These are phyloP conservation scores for Melanogrammus aeglefinus DNA, from an alignment of 2,797 vertebrate species.

Conservation along the genomic window DNA sequence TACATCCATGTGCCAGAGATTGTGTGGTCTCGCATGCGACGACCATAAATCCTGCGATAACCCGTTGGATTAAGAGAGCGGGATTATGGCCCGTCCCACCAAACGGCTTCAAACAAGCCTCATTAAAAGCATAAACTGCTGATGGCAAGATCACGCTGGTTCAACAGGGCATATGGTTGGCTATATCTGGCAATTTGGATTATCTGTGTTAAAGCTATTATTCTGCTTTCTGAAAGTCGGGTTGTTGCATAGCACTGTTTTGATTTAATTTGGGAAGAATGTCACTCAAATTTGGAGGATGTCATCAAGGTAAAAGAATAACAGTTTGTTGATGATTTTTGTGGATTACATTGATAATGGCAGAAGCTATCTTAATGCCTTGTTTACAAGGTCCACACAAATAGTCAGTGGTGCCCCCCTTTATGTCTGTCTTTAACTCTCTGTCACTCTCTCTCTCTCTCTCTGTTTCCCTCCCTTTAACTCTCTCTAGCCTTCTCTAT, in stretches of 20 bases:
- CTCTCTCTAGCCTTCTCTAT: too few species aligned
- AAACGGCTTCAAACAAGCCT: conserved; percentile 26
- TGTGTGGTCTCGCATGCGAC: conserved; percentile 10
- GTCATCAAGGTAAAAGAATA: background rate
- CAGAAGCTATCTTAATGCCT: background rate
- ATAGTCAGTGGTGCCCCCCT: too few species aligned
- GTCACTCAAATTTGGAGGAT: background rate
- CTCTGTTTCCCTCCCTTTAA: too few species aligned
- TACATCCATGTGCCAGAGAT: background rate
- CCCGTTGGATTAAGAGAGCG: conserved; percentile 54
- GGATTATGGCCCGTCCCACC: conserved; percentile 48
- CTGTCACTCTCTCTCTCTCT: too few species aligned
- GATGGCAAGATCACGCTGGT: background rate
- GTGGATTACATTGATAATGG: background rate
- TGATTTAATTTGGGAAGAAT: background rate
- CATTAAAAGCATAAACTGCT: conserved; percentile 23
- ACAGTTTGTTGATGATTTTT: background rate
- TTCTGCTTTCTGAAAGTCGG: background rate
- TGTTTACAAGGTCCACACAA: background rate
- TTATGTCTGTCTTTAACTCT: too few species aligned
- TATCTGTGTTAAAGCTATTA: background rate
- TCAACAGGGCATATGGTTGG: background rate
- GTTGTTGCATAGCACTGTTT: background rate
- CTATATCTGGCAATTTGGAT: background rate
- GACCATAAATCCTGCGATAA: conserved; percentile 46